Evolutionary conservation across 23 tunicate genomes (phyloP), one percentile per base, ranked within the genome.

Genomic region (Ciona savignyi): DNA sequence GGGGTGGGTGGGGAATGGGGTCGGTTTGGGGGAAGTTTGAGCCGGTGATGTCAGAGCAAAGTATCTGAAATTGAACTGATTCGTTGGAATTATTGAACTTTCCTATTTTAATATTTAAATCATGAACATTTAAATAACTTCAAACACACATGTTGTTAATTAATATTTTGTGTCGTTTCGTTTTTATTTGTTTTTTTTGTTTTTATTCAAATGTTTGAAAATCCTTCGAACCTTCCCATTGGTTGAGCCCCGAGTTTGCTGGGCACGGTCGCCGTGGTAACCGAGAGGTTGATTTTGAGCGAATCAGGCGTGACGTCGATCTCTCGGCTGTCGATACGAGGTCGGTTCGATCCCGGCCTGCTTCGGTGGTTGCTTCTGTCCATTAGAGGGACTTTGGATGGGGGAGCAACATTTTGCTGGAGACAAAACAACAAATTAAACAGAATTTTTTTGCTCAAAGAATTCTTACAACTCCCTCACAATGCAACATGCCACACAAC

Each of bases 31-130:
- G 21, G 81, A 32, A n/a, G 79, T 78, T 19, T 61, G 29, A 19
- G 83, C 82, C 15, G 95, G 95, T 22, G 95, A 87, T 0, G 95
- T 81, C 1, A 87, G 3, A 23, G 95, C 95, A 65, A 87, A 87
- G 65, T 87, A 87, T 72, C 95, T 81, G 61, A 25, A 0, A 4
- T 0, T 22, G 31, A 29, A 70, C 19, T 32, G 74, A 11, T 20
- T n/a, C 22, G 74, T 49, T 20, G 0, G 24, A 66, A 66, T 66
- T 22, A 22, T 66, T 66, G 20, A 26, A 49, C 61, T 49, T 49
- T 49, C 61, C 20, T 49, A 49, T 49, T 49, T 49, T 11, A 15
- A 11, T 15, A 20, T 49, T 15, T 11, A 49, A 49, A 15, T 11
- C 61, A 49, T 11, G 15, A 49, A n/a, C n/a, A n/a, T n/a, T n/a